Evolutionary conservation across 2,888 invertebrate species (phyloP), one percentile per base, ranked within the genome.

Genomic region (Caenorhabditis sinica): DNA sequence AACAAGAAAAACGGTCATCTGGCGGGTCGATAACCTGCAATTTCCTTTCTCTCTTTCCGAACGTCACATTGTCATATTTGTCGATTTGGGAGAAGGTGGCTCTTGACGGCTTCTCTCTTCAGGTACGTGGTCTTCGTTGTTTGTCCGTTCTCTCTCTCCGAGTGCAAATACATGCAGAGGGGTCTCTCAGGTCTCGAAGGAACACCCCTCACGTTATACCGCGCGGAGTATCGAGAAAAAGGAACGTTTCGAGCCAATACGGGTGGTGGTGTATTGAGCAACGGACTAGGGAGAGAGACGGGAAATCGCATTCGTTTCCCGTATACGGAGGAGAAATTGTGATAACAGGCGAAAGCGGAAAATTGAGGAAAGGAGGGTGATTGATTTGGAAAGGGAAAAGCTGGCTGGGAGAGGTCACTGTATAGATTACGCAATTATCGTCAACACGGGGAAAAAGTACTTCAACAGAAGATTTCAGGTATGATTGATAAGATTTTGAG

Each of bases 11-110:
- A 15, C n/a, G 51, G 25, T 28, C 25, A 56, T 56, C 56, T 40
- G 40, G 36, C 30, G 51, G 68, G 68, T 77, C 77, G 77, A 77
- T 77, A 69, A 2, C 40, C 40, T 40, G 11, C 40, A 13, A 40
- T 11, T 40, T 40, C n/a, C n/a, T n/a, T n/a, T n/a, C n/a, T 33
- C 49, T 36, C 63, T 45, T n/a, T 17, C 75, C 66, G 80, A 80
- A 80, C 80, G 72, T 72, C 80, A 80, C 63, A 72, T 73, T 80
- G 80, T 80, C 80, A 80, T 80, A 80, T 80, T 80, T 80, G 80
- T 80, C 72, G 53, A 72, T 79, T 61, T 56, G 40, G 40, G 40
- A 40, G 40, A 40, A 40, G 45, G 66, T 58, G 69, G 72, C 80
- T 72, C 80, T 80, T 72, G 79, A 79, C 80, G 80, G 80, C 80